Evolutionary conservation across 2,888 invertebrate species (phyloP), one percentile per base, ranked within the genome.

Genomic region (Xanthorhoe spadicearia): DNA sequence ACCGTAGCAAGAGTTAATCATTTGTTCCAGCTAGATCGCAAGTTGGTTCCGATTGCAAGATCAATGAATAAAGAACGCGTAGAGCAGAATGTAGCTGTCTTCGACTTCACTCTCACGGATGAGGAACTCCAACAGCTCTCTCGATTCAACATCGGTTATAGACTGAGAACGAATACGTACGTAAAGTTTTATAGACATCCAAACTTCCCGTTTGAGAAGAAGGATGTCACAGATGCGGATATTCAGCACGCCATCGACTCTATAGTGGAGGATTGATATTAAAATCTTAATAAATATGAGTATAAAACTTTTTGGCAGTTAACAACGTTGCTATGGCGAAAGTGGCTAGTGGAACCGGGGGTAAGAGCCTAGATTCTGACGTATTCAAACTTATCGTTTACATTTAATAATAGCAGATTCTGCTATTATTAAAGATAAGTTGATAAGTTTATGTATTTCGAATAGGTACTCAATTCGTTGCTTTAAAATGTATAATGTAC

Each of bases 11-110:
- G 23, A 23, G 23, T 23, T 23, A 1, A 23, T 23, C 4, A 28
- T 23, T 0, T 75, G 28, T 86, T 86, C 48, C 77, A 94, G 94
- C 72, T 95, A 68, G 93, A 95, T 66, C 85, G 93, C 13, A 90
- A 94, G 0, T 82, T 93, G n/a, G 87, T 95, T 35, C 94, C 94
- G 4, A 94, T 95, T 67, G 95, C 95, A 0, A 94, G 95, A 70
- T 95, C 95, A 0, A 92, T 93, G 1, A 95, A 94, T 70, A 88
- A 90, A 69, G 84, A 86, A 6, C 92, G 94, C 53, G 94, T 95
- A 53, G 81, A 83, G 61, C 87, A 94, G 76, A 95, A 95, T 76
- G 90, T 95, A 53, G 83, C 93, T 71, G 87, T 95, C 66, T 93
- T 94, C 63, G 94, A 95, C 82, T 95, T 95, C 79, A 78, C 88